Base-by-base conservation (phyloP, 35 echinoderm and acorn worm genomes). In the Ophiothrix spiculata region DNA sequence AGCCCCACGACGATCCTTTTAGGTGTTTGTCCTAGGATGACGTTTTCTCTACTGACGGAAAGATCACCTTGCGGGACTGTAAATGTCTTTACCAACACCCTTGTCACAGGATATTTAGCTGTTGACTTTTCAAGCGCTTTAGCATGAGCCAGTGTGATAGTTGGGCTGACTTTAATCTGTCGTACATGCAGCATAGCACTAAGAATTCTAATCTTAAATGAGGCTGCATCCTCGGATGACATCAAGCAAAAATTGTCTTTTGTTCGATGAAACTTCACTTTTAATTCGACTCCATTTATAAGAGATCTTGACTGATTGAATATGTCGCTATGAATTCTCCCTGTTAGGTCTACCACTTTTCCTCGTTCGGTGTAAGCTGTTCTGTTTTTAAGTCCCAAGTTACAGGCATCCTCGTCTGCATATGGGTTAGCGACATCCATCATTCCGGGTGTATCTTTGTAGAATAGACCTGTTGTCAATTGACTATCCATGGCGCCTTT, bases 401-500 rank as follows among this genome's bases (percentile, higher is more conserved):
- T 93, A 15, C 23, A 80, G 0, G 32, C 78, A 56, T 64, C 83
- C 16, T 81, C 74, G 0, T 0, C 82, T 28, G 76, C 75, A 0
- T 76, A 19, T 0, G 87, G 92, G 39, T 94, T 73, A 0, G 88
- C 75, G 19, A 75, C 32, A 31, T 90, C 83, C 77, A 90, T 75
- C 19, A 39, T 38, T 31, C 79, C 84, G 8, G 87, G 88, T 4
- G 92, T 90, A 64, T 94, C 88, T 64, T 90, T 94, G 84, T 90
- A 94, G 75, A 78, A 86, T 31, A 93, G 63, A n/a, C 45, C 45
- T 0, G 77, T 31, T 17, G 83, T 90, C 14, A 94, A 77, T 29
- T 94, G 88, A 40, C 33, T 82, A 10, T 86, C 16, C 32, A 76
- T 82, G 0, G 88, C 88, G 14, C 90, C 77, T 0, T 37, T 28